Base-by-base conservation (phyloP, 2,888 invertebrate species). In the Acanthopleura granulata region DNA sequence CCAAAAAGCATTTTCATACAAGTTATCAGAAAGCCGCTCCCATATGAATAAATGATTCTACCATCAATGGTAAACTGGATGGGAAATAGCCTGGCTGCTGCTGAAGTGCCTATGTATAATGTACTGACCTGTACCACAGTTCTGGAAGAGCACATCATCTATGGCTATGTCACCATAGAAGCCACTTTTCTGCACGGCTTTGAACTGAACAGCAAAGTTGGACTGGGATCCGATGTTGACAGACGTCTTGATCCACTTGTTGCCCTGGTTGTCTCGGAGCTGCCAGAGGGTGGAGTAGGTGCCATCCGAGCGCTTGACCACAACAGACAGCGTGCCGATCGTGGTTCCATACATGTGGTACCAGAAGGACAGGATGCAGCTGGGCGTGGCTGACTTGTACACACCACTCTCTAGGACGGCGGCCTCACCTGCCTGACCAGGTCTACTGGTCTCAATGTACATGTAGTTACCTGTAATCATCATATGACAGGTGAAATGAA, bases 361-460 rank as follows among this genome's bases (percentile, higher is more conserved):
- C 76, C 76, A 79, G 74, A 79, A 79, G 18, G 70, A 62, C 50
- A 79, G 30, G 16, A 30, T 62, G 74, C 78, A 78, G 49, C 29
- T 62, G 16, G 71, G 50, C 9, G 76, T 27, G 12, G 76, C 61
- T 49, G 57, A 50, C 16, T 72, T n/a, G 62, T 76, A 78, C 25
- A 78, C 18, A 49, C 66, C 70, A 51, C 75, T 77, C 50, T 73
- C 51, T 11, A 93, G 89, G 77, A 91, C 87, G 0, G 93, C 93
- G 66, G 88, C 87, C 82, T 93, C 93, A 0, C 93, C 93, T 0
- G 93, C 92, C 4, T 57, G 49, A 27, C 40, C 72, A 72, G 93
- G 88, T 80, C 91, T 92, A 11, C 91, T 88, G 0, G 93, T 92
- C 83, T 93, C 92, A 62, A 93, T 92, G 85, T 89, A 93, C 0